Evolutionary conservation across 2,797 vertebrate genomes (phyloP).

Genomic region (Gila robusta): DNA sequence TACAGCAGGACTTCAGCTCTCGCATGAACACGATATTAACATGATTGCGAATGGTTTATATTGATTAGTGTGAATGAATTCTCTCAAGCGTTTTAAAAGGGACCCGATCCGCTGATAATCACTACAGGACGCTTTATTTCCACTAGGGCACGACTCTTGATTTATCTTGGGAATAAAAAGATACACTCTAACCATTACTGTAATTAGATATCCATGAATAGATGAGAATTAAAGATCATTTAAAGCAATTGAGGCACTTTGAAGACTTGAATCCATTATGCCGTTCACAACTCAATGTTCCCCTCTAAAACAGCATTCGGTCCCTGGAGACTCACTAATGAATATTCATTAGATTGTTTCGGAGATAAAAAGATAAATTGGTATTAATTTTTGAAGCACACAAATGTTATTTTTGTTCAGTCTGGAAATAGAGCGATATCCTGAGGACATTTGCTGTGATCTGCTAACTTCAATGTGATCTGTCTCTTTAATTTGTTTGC

Average conservation of each 20-base stretch:
- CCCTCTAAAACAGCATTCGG: conserved; percentile 19
- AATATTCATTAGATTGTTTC: conserved; percentile 49
- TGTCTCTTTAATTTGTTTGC: neutral
- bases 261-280: conserved; percentile 47
- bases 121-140: neutral
- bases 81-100: conserved; percentile 1
- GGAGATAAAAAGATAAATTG: conserved; percentile 39
- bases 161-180: conserved; percentile 14
- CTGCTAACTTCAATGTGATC: neutral
- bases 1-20: neutral
- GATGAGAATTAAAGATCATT: conserved; percentile 43
- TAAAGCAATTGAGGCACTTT: conserved; percentile 53
- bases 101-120: conserved; percentile 14
- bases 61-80: neutral
- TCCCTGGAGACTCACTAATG: conserved; percentile 12
- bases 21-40: neutral
- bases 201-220: conserved; percentile 47
- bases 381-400: conserved; percentile 33
- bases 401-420: conserved; percentile 19
- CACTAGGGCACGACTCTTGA: neutral
- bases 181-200: conserved; percentile 33
- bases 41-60: neutral
- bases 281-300: conserved; percentile 17
- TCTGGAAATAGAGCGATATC: conserved; percentile 28
- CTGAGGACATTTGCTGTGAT: conserved; percentile 26